Evolutionary conservation across 1,140 invertebrate species (phyloP).

Genomic region (Oreohelix idahoensis): DNA sequence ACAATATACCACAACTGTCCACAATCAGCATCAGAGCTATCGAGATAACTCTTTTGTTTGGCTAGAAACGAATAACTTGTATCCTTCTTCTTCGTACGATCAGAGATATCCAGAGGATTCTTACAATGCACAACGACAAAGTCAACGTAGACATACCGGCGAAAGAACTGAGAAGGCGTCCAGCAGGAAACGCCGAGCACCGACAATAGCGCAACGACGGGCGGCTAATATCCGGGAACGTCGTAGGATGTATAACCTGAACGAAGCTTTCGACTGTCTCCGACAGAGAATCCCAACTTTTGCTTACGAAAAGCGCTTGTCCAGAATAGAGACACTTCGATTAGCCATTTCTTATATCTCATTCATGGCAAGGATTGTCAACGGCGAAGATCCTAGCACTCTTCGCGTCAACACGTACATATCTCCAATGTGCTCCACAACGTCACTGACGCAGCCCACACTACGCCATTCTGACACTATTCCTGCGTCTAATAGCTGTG

Average conservation of each 20-base stretch:
- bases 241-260: conserved; percentile 96
- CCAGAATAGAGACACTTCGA: conserved; percentile 95
- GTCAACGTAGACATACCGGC: background rate
- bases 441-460: background rate
- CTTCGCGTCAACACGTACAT: conserved; percentile 28
- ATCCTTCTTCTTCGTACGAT: conserved; percentile 18
- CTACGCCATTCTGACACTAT: background rate
- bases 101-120: background rate
- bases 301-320: conserved; percentile 96
- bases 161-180: background rate
- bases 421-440: background rate
- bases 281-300: conserved; percentile 88
- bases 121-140: background rate
- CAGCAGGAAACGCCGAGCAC: conserved; percentile 49
- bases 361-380: conserved; percentile 93
- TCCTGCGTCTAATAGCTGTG: background rate
- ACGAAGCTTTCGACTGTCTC: conserved; percentile 90
- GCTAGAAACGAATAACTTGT: background rate
- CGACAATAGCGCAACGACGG: conserved; percentile 58
- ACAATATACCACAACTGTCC: background rate
- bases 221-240: conserved; percentile 81
- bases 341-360: conserved; percentile 98
- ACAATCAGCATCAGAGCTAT: conserved; percentile 19
- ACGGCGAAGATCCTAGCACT: conserved; percentile 53
- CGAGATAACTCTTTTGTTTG: conserved; percentile 16